These are phyloP conservation scores for Pseudopleuronectes americanus DNA, from an alignment of 2,797 vertebrate species.

Conservation along the genomic window DNA sequence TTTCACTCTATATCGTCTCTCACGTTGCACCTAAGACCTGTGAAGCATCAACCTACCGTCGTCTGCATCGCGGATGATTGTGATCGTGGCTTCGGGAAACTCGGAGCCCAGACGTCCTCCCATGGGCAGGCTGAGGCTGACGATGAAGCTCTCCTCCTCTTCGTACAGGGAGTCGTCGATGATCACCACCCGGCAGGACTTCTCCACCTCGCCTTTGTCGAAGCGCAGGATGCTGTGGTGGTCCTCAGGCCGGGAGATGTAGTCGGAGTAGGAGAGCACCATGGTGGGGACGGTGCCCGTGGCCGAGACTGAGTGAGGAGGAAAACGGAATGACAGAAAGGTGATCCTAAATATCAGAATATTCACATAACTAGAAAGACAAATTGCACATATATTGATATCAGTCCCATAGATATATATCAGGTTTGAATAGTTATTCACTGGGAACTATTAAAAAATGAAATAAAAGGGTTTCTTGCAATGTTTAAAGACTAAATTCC, in stretches of 20 bases:
- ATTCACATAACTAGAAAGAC: no score
- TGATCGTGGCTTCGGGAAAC: conserved; percentile 85
- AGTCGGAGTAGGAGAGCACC: conserved; percentile 96
- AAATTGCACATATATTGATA: no score
- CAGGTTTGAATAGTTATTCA: no score
- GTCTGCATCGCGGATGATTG: conserved; percentile 90
- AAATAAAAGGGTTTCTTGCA: no score
- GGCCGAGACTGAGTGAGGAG: conserved; percentile 74
- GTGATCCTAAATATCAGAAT: neutral
- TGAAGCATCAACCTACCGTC: conserved; percentile 87
- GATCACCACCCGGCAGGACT: conserved; percentile 88
- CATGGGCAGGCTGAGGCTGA: conserved; percentile 93
- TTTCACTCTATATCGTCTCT: conserved; percentile 18
- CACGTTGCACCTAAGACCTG: conserved; percentile 19
- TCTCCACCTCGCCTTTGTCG: conserved; percentile 90
- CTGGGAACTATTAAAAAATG: no score
- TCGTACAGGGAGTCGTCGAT: conserved; percentile 97
- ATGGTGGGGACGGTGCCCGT: conserved; percentile 90
- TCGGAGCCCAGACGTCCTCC: conserved; percentile 89
- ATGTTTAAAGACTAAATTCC: no score
- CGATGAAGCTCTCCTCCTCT: conserved; percentile 90
- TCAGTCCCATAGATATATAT: no score
- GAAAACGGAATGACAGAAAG: conserved; percentile 37
- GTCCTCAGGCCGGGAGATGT: conserved; percentile 94
- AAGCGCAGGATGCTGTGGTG: conserved; percentile 92